A percentile compares a stretch with the other conserved stretches of the same genome.
These are phyloP conservation scores for Phrynocephalus versicolor DNA, from an alignment of 2,113 vertebrate species.

Conservation along the genomic window DNA sequence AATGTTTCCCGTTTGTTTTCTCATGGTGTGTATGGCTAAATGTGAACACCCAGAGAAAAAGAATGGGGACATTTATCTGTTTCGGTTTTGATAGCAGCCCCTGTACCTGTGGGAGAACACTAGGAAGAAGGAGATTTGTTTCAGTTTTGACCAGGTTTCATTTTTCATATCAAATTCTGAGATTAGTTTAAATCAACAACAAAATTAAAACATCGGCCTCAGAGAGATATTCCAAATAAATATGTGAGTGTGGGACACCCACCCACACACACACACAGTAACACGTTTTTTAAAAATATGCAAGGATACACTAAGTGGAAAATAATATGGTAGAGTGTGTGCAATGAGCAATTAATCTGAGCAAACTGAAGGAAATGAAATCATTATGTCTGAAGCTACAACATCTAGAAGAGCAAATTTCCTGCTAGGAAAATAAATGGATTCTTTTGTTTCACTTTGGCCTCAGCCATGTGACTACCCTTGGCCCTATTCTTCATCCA, in stretches of 20 bases:
- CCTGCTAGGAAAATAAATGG: constrained; percentile 84
- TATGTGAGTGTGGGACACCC: not conserved
- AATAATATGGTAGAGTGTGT: constrained; percentile 54
- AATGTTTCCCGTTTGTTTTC: not conserved
- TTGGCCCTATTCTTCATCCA: constrained; percentile 74
- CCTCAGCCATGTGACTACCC: constrained; percentile 67
- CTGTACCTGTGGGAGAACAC: too few relatives aligned
- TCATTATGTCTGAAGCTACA: constrained; percentile 81
- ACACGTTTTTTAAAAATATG: not conserved
- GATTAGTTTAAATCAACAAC: not conserved
- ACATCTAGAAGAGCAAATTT: constrained; percentile 81
- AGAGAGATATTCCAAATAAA: not conserved
- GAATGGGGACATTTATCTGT: not conserved
- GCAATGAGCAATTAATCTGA: constrained; percentile 75
- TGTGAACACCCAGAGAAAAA: not conserved
- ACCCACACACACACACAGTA: too few relatives aligned
- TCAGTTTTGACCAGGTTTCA: too few relatives aligned
- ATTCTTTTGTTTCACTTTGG: constrained; percentile 78
- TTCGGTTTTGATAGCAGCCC: too few relatives aligned
- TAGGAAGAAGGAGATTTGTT: too few relatives aligned
- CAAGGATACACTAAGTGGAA: constrained; percentile 35
- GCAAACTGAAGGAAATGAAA: constrained; percentile 80
- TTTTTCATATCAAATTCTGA: not conserved
- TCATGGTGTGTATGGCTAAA: not conserved
- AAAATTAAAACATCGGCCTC: not conserved